phyloP scores from a whole-genome alignment of 2,797 vertebrate genomes.

The Gymnoscopelus braueri region DNA sequence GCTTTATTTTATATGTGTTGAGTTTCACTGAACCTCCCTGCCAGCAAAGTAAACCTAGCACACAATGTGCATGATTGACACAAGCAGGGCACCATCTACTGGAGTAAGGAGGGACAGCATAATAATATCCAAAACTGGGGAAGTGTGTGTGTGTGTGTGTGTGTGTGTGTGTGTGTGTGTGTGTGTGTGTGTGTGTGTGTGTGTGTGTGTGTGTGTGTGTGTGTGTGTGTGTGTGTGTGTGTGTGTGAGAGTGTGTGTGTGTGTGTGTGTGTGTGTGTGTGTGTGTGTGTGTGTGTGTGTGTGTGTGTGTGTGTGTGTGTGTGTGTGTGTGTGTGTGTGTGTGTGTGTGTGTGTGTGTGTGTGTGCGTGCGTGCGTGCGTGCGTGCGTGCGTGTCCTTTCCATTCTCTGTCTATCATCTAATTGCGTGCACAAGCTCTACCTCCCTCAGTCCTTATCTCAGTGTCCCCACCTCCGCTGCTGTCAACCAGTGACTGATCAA shows the following conservation, averaged over 20 bases:
- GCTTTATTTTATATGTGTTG: too few relatives aligned
- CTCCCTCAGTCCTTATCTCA: constrained; percentile 17
- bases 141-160: constrained; percentile 8
- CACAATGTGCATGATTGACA: too few relatives aligned
- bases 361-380: background rate
- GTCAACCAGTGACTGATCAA: constrained; percentile 54
- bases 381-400: background rate
- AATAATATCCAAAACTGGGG: background rate
- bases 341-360: background rate
- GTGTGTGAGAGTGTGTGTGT: background rate
- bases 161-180: constrained; percentile 4
- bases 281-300: constrained; percentile 10
- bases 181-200: constrained; percentile 16
- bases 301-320: constrained; percentile 4
- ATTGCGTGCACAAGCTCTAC: constrained; percentile 37
- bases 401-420: constrained; percentile 13
- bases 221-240: background rate
- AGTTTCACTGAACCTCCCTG: too few relatives aligned
- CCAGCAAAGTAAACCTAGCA: too few relatives aligned
- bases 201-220: background rate
- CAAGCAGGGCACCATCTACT: too few relatives aligned
- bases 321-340: constrained; percentile 16
- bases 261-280: background rate
- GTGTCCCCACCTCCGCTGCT: background rate
- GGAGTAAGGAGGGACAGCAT: background rate